Evolutionary conservation across 2,113 vertebrate genomes (phyloP).

Genomic region (Murina feae): DNA sequence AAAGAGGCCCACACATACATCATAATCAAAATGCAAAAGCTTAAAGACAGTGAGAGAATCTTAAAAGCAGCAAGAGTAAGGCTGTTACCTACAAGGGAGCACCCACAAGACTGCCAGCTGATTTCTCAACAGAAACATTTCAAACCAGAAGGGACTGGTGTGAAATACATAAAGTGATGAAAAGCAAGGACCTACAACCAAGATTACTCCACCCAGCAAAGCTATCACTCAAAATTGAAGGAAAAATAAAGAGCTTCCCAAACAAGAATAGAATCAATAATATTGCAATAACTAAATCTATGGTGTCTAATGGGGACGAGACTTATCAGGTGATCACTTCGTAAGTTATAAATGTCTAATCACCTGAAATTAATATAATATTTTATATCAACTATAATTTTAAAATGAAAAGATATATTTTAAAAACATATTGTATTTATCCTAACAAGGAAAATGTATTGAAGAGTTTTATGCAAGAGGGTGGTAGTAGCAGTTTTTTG

Average conservation of each 20-base stretch:
- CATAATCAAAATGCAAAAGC: background rate
- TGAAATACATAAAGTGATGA: background rate
- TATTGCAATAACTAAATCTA: background rate
- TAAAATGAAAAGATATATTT: background rate
- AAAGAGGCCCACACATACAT: background rate
- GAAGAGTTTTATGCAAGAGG: background rate
- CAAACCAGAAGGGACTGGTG: background rate
- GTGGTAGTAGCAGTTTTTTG: background rate
- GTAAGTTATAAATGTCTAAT: background rate
- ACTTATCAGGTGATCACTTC: background rate
- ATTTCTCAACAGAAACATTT: background rate
- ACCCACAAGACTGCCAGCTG: background rate
- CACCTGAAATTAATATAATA: background rate
- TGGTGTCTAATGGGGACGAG: background rate
- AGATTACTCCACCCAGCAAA: background rate
- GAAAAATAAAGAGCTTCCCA: background rate
- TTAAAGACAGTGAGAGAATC: background rate
- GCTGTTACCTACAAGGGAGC: background rate
- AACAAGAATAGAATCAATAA: background rate
- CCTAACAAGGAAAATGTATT: background rate
- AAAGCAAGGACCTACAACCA: background rate
- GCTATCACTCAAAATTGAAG: background rate
- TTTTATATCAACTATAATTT: background rate
- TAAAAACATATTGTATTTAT: background rate
- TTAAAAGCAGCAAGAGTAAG: background rate